These are phyloP conservation scores for Leptosomus discolor DNA, from an alignment of 2,113 vertebrate species.

Conservation along the genomic window DNA sequence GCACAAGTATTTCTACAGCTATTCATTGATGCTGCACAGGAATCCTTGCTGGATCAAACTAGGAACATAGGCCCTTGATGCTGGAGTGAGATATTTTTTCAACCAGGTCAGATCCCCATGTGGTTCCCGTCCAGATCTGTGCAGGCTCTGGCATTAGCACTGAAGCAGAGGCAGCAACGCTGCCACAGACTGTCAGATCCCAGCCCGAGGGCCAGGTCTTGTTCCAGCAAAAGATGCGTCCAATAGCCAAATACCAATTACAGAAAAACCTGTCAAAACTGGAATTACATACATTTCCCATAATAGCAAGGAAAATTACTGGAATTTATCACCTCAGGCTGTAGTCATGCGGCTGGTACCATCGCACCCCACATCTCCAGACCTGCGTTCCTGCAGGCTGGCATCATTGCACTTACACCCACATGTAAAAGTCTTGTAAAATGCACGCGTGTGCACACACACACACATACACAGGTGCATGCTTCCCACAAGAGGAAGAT, in stretches of 20 bases:
- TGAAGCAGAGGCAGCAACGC: neutral
- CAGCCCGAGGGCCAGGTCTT: neutral
- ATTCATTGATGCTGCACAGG: neutral
- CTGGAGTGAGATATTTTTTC: neutral
- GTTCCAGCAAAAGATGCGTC: neutral
- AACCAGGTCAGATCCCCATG: neutral
- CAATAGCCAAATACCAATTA: neutral
- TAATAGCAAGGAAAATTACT: neutral
- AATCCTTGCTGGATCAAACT: neutral
- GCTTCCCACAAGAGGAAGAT: neutral
- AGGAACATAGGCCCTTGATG: neutral
- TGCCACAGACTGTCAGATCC: neutral
- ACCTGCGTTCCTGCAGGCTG: neutral
- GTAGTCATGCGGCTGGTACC: neutral
- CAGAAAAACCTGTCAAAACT: constrained; percentile 18
- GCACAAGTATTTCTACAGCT: neutral
- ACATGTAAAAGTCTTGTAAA: neutral
- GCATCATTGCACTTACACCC: neutral
- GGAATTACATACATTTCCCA: neutral
- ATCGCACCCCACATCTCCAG: neutral
- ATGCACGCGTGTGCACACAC: accelerated
- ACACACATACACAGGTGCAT: accelerated
- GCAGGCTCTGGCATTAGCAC: accelerated
- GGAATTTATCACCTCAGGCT: neutral
- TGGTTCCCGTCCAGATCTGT: neutral